These are phyloP conservation scores for Dolichopus griseipennis DNA, from an alignment of 2,888 invertebrate genomes.

Conservation along the genomic window DNA sequence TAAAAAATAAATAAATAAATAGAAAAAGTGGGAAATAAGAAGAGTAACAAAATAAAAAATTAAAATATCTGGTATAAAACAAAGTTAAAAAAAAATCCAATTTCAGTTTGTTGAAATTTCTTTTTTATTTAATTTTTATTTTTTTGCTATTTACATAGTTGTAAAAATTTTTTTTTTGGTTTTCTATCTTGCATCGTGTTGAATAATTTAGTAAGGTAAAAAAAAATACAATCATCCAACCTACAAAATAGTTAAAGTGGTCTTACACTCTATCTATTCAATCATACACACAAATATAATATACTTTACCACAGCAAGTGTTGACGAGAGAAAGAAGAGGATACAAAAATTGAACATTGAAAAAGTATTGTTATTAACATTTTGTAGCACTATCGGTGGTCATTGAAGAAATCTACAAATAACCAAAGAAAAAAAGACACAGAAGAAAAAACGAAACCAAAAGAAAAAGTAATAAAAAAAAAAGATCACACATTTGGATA, in stretches of 20 bases:
- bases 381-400: conserved; percentile 1
- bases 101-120: background rate
- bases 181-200: background rate
- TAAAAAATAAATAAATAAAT: conserved; percentile 2
- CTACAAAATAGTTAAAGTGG: background rate
- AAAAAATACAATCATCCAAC: background rate
- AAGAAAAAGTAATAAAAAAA: background rate
- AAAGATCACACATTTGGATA: background rate
- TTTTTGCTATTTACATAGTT: no score
- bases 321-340: no score
- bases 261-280: background rate
- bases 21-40: background rate
- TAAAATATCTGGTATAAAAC: background rate
- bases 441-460: background rate
- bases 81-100: background rate
- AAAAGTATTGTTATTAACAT: background rate
- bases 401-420: background rate
- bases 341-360: no score
- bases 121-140: no score
- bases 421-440: no score
- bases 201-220: background rate
- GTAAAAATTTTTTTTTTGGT: no score
- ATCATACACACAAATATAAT: no score
- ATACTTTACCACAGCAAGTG: no score
- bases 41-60: background rate